Base-by-base conservation (phyloP, 2,888 invertebrate species). In the Thereva nobilitata region DNA sequence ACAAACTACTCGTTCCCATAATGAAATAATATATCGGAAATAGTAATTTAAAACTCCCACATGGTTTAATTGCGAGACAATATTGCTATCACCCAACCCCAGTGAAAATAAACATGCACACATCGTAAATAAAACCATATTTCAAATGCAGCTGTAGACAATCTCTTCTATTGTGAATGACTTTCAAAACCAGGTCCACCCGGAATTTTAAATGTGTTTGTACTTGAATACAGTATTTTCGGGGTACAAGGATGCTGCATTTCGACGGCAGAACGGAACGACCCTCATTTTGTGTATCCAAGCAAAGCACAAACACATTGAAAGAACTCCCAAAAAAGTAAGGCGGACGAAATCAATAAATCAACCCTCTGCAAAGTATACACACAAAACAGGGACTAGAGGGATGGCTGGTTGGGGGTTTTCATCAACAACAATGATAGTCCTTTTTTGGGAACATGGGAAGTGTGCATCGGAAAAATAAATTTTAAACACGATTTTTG, bases 291-390 rank as follows among this genome's bases (percentile, higher is more conserved):
- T 57, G 9, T 34, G 42, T 34, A 34, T 45, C 34, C 6, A 35
- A 9, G 8, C 35, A 57, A 12, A 10, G 4, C 9, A 41, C 57
- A 9, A 42, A 57, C 57, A 56, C 56, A 57, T 35, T 10, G 10
- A 35, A 57, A 57, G 35, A n/a, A 12, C 9, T 44, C 57, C 10
- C 12, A 57, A 57, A 57, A 57, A 35, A 5, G 23, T 23, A 45
- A 45, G 57, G 57, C 57, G 57, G 37, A 12, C 37, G 57, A 57
- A 57, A 57, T 57, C 57, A 57, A 57, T 57, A 57, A 57, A 57
- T 57, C 57, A 57, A 57, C 57, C 34, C 34, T 12, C 35, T 42
- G 45, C 34, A 23, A 57, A 57, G 10, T 44, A 34, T 12, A 57
- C 23, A 23, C 23, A 23, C 23, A 23, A 23, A 23, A 23, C 37